Percentiles rank a stretch among this genome's conserved stretches.
phyloP scores from a whole-genome alignment of 2,888 invertebrate genomes.

The Cryptocheilus praepositus region DNA sequence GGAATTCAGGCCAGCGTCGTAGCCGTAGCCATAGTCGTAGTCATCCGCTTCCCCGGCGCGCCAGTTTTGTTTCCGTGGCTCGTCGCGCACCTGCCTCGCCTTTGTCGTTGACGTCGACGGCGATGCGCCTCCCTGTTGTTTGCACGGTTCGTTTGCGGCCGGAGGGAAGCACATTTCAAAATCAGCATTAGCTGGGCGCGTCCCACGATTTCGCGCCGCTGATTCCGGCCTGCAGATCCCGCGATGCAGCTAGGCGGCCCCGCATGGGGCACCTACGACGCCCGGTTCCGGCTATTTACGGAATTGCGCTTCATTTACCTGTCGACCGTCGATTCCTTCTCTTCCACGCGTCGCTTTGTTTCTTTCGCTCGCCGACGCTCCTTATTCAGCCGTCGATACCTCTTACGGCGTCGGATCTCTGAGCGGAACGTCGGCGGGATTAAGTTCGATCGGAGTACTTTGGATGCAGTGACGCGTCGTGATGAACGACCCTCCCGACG shows the following conservation, averaged over 20 bases:
- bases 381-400: not conserved
- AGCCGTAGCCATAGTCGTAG: constrained; percentile 19
- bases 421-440: not conserved
- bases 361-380: not conserved
- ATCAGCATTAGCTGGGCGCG: constrained; percentile 49
- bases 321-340: constrained; percentile 28
- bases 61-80: constrained; percentile 41
- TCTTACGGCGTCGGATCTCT: not conserved
- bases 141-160: constrained; percentile 48
- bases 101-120: not conserved
- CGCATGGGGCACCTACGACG: too few species aligned
- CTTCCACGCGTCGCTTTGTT: constrained; percentile 1
- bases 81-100: not conserved
- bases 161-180: constrained; percentile 50
- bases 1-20: constrained; percentile 54
- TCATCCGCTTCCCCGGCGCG: constrained; percentile 27
- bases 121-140: constrained; percentile 45
- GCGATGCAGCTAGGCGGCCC: too few species aligned
- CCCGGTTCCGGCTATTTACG: constrained; percentile 48
- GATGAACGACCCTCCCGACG: too few species aligned
- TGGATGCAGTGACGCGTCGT: too few species aligned
- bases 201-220: not conserved
- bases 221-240: not conserved
- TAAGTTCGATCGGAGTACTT: too few species aligned
- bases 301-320: constrained; percentile 57